Base-by-base conservation (phyloP, 2,797 vertebrate genomes). In the Brotogeris chrysoptera region DNA sequence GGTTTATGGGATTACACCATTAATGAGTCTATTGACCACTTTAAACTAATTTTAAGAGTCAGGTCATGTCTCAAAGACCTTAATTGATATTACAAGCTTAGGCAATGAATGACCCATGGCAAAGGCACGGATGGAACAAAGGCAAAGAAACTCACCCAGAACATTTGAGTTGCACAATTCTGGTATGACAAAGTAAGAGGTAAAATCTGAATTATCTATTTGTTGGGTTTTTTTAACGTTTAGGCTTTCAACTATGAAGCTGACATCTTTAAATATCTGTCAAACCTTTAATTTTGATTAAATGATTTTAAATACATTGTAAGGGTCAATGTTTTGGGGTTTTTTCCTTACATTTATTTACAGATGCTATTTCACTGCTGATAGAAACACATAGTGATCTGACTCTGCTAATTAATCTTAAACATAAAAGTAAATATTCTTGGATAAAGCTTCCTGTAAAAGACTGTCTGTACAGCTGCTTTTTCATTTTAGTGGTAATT, bases 1-100 rank as follows among this genome's bases (percentile, higher is more conserved):
- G 0, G 2, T 59, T 88, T 71, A 69, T 68, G 59, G 27, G 21
- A 65, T 83, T 80, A 19, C 27, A 69, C 23, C 30, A 59, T 74
- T 83, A 83, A 76, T 36, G 34, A 69, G 11, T 34, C 32, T 36
- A 64, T 32, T 1, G 5, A 71, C 38, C 20, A 68, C 59, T 88
- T 88, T 71, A 46, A 80, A 59, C 38, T 63, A n/a, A 79, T 95
- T 95, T 83, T 66, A 88, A 49, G 71, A 86, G 57, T 39, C 2
- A 0, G 6, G 44, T 74, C 81, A 65, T 55, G 34, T 78, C 28
- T 83, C 59, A 72, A 80, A 83, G 17, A 61, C 46, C 13, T 43
- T 70, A 84, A 84, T 32, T 88, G 10, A 38, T 64, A 7, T 79
- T 86, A 68, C 19, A 81, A 11, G 11, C 32, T 90, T 94, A 36